Base-by-base conservation (phyloP, 2,797 vertebrate species). In the Betta splendens region DNA sequence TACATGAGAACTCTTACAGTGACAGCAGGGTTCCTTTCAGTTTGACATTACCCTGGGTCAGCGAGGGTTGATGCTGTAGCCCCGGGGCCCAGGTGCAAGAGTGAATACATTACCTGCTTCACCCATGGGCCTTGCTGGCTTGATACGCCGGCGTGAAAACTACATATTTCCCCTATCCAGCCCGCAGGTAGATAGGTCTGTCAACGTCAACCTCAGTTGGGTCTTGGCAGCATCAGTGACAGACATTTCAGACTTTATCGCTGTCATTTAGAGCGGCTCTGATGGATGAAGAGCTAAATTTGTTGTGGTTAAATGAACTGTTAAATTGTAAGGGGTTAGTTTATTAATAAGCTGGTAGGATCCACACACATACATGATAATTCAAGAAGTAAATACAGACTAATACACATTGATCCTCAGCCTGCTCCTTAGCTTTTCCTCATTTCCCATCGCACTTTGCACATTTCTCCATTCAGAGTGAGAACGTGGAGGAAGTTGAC, bases 91-190 rank as follows among this genome's bases (percentile, higher is more conserved):
- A 9, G 63, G 77, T 72, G 75, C 80, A 73, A 53, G 40, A 48
- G 54, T 3, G 1, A 63, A 74, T 62, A 64, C 9, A 61, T 60
- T 79, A 64, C 57, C 72, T 67, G 69, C 58, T 31, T 56, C 2
- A 15, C 78, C 77, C 67, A 52, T 16, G 52, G 73, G 78, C 65
- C 11, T 10, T 3, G 18, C 16, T 3, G 21, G 1, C 35, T 71
- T 79, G 76, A 86, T 82, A 81, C 71, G 53, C 55, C 28, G 15
- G 53, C 52, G 57, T 58, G 77, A 74, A 85, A 79, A 81, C 77
- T 77, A 50, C 72, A 64, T 63, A 72, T 29, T 31, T 56, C 42
- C 38, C 42, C 36, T 38, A 55, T 70, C 37, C 66, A 52, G 54
- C 66, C 60, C 57, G 48, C 56, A 77, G 81, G 64, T 0, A 77